Conservation (phyloP, 2,888 invertebrate genomes). For the Cephonodes hylas region DNA sequence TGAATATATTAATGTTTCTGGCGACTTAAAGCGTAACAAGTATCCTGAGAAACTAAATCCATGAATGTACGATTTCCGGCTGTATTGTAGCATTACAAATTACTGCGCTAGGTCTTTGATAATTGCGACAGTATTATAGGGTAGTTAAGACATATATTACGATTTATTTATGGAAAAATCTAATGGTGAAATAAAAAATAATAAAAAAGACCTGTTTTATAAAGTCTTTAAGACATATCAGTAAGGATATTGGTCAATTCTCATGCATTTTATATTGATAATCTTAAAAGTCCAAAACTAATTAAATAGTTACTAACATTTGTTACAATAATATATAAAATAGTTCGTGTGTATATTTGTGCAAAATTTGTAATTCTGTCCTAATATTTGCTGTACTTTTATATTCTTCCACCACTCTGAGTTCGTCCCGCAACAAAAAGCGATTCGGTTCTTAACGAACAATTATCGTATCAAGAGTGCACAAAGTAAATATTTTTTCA, state of each 20-base stretch:
- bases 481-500: slow-evolving; percentile 64
- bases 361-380: too few relatives aligned
- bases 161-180: too few relatives aligned
- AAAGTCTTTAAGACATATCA: too few relatives aligned
- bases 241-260: too few relatives aligned
- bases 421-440: slow-evolving; percentile 38
- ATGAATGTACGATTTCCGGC: neutral
- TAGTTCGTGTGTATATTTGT: too few relatives aligned
- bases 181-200: too few relatives aligned
- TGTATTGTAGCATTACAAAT: neutral
- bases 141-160: too few relatives aligned
- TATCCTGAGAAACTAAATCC: neutral
- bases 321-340: neutral
- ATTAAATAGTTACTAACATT: too few relatives aligned
- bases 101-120: neutral
- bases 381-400: neutral
- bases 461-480: slow-evolving; percentile 53
- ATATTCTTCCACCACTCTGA: too few relatives aligned
- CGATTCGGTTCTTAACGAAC: slow-evolving; percentile 60
- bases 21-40: neutral
- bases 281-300: too few relatives aligned
- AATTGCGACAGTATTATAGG: neutral
- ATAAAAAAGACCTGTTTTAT: too few relatives aligned
- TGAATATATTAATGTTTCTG: neutral
- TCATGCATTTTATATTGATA: too few relatives aligned